Evolutionary conservation across 2,797 vertebrate species (phyloP).

Genomic region (Hirundo rustica): DNA sequence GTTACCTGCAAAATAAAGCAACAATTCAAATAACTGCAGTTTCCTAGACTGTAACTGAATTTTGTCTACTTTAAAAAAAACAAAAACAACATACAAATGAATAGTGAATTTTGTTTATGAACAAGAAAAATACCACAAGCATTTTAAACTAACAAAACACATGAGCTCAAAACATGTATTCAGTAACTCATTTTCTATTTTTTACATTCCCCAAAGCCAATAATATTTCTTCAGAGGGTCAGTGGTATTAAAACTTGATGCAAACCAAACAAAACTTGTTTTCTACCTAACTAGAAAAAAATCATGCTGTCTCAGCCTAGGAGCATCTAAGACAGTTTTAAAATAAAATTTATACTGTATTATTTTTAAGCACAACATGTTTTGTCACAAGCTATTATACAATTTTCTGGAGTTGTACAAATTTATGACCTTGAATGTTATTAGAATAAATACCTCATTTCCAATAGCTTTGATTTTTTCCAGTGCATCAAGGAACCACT

Average conservation of each 20-base stretch:
- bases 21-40: neutral
- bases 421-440: neutral
- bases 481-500: conserved; percentile 96
- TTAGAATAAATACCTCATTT: conserved; percentile 85
- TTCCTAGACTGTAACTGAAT: neutral
- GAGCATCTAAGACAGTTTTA: neutral
- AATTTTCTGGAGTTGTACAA: neutral
- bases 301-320: neutral
- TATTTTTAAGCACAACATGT: neutral
- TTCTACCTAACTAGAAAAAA: neutral
- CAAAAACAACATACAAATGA: neutral
- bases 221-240: neutral
- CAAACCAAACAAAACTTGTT: neutral
- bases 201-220: neutral
- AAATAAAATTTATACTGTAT: neutral
- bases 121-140: neutral
- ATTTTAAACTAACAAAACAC: neutral
- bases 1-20: conserved; percentile 81
- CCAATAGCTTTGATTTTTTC: conserved; percentile 99
- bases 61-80: neutral
- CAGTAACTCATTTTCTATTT: neutral
- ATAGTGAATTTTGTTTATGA: neutral
- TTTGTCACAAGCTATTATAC: neutral
- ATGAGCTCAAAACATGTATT: neutral
- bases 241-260: neutral